Percentiles rank a stretch among this genome's conserved stretches.
Evolutionary conservation across 2,797 vertebrate species (phyloP).

Genomic region (Erethizon dorsatum): DNA sequence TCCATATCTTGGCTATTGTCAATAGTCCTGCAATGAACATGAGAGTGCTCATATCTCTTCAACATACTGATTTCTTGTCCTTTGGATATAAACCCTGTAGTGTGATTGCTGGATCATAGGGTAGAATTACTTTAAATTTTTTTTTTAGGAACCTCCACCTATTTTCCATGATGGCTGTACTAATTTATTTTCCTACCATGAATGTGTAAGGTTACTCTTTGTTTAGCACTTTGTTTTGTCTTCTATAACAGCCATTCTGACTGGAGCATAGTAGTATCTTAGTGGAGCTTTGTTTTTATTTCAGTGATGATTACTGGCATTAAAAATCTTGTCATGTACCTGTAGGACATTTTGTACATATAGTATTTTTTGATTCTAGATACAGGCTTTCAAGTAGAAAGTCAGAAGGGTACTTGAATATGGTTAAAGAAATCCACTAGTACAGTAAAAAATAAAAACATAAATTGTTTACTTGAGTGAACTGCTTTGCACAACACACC

Average conservation of each 20-base stretch:
- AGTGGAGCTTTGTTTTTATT: neutral
- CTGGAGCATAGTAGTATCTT: too few relatives aligned
- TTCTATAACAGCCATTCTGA: neutral
- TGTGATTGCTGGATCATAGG: neutral
- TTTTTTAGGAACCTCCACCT: neutral
- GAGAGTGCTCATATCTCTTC: neutral
- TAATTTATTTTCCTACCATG: neutral
- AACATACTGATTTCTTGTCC: neutral
- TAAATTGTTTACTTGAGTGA: conserved; percentile 28
- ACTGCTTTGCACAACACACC: neutral
- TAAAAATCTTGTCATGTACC: neutral
- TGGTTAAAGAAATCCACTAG: conserved; percentile 3
- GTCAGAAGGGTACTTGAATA: neutral
- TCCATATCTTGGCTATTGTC: neutral
- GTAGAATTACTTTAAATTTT: neutral
- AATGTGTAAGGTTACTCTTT: neutral
- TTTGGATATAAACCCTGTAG: neutral
- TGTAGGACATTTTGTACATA: neutral
- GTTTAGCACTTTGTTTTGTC: neutral
- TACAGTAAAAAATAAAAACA: neutral
- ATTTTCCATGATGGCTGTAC: neutral
- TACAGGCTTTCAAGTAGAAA: conserved; percentile 33
- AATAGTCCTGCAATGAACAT: neutral
- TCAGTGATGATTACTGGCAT: neutral
- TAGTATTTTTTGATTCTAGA: neutral